phyloP scores from a whole-genome alignment of 2,113 vertebrate genomes.

The Hirundichthys speculiger region DNA sequence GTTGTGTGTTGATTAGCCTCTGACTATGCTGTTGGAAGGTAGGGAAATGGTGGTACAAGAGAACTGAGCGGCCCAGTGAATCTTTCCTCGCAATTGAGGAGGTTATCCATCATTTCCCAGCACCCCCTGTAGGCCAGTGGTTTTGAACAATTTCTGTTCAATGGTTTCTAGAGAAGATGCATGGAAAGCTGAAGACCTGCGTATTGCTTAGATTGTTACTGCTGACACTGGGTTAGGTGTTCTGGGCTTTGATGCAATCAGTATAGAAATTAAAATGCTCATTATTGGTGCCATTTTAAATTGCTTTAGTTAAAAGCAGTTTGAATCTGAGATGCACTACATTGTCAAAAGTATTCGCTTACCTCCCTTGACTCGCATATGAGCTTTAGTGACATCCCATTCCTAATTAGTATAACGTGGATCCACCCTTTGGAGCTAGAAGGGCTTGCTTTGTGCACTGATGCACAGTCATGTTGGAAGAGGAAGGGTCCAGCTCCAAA shows the following conservation, averaged over 20 bases:
- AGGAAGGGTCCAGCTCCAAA: no score
- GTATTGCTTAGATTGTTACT: constrained; percentile 19
- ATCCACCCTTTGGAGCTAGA: no score
- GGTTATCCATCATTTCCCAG: constrained; percentile 32
- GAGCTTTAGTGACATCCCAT: no score
- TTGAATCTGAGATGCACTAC: no score
- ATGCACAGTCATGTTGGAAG: no score
- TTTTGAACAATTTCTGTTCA: constrained; percentile 28
- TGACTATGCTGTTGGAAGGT: constrained; percentile 26
- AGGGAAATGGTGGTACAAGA: constrained; percentile 42
- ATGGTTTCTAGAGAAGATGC: constrained; percentile 8
- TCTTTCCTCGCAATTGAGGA: constrained; percentile 22
- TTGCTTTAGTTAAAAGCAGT: no score
- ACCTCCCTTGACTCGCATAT: no score
- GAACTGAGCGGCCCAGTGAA: constrained; percentile 37
- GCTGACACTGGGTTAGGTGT: constrained; percentile 3
- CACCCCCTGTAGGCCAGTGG: constrained; percentile 26
- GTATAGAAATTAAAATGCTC: neutral
- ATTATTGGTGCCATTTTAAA: neutral
- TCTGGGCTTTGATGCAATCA: constrained; percentile 11
- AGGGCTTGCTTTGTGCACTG: no score
- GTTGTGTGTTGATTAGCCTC: constrained; percentile 64
- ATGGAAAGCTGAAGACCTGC: constrained; percentile 24
- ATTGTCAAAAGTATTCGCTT: no score
- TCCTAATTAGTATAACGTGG: no score